Evolutionary conservation across 2,113 vertebrate species (phyloP).

Genomic region (Burhinus bistriatus): DNA sequence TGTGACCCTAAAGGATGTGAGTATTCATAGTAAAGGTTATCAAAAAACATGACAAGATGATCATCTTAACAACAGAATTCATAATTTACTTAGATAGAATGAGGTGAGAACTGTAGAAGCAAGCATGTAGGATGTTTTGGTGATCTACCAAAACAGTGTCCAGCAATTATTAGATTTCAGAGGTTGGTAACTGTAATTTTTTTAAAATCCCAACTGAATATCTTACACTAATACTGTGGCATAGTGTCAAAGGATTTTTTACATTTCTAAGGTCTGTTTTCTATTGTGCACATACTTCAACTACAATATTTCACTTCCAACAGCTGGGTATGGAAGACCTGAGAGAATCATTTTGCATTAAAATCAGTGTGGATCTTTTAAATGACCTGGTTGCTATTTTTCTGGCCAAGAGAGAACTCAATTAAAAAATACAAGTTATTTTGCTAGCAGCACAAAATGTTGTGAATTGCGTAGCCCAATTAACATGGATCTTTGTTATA

Average conservation of each 20-base stretch:
- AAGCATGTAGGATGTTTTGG: background rate
- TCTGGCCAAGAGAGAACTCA: background rate
- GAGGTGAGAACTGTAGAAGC: background rate
- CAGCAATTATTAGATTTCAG: background rate
- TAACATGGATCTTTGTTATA: background rate
- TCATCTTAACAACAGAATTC: background rate
- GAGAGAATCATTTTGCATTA: background rate
- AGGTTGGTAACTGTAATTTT: background rate
- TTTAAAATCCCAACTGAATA: background rate
- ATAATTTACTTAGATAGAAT: background rate
- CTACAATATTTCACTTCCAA: background rate
- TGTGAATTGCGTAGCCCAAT: background rate
- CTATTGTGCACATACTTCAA: accelerated
- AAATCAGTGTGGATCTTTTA: background rate
- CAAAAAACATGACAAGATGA: background rate
- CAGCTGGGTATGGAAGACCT: background rate
- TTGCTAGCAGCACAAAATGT: background rate
- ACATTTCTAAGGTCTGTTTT: background rate
- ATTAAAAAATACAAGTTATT: background rate
- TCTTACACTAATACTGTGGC: background rate
- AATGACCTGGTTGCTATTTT: background rate
- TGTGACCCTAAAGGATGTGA: background rate
- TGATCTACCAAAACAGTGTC: background rate
- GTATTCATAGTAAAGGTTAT: background rate
- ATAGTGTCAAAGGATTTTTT: background rate